Percentiles rank a stretch among this genome's conserved stretches.
Evolutionary conservation across 1,140 invertebrate genomes (phyloP).

Genomic region (Pseudomyrmex concolor): DNA sequence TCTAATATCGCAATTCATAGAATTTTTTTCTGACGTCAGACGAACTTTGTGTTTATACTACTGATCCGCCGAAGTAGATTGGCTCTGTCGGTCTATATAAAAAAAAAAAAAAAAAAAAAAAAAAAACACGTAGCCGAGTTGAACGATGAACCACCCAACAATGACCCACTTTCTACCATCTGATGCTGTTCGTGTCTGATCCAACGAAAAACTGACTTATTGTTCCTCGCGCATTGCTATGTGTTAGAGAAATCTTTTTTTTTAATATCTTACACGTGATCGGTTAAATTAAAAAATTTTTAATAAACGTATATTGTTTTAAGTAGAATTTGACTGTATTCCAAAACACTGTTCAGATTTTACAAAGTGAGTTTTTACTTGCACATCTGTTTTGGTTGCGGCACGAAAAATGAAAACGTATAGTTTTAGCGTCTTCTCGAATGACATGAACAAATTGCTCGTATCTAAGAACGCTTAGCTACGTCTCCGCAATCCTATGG

Average conservation of each 20-base stretch:
- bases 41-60: constrained; percentile 29
- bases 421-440: constrained; percentile 11
- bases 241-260: neutral
- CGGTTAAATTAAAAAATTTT: neutral
- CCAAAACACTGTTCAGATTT: neutral
- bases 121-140: constrained; percentile 25
- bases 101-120: neutral
- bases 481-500: constrained; percentile 23
- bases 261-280: neutral
- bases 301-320: neutral
- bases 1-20: constrained; percentile 27
- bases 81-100: constrained; percentile 2
- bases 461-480: constrained; percentile 8
- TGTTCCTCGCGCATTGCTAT: neutral
- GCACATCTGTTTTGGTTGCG: neutral
- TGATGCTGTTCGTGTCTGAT: neutral
- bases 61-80: constrained; percentile 43
- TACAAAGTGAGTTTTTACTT: neutral
- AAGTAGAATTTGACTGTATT: neutral
- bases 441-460: constrained; percentile 15
- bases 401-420: constrained; percentile 23
- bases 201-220: constrained; percentile 1
- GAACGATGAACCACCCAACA: constrained; percentile 1
- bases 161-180: constrained; percentile 34
- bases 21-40: constrained; percentile 36